Base-by-base conservation (phyloP, 53 echinoderm and acorn worm species). In the Crossaster papposus region DNA sequence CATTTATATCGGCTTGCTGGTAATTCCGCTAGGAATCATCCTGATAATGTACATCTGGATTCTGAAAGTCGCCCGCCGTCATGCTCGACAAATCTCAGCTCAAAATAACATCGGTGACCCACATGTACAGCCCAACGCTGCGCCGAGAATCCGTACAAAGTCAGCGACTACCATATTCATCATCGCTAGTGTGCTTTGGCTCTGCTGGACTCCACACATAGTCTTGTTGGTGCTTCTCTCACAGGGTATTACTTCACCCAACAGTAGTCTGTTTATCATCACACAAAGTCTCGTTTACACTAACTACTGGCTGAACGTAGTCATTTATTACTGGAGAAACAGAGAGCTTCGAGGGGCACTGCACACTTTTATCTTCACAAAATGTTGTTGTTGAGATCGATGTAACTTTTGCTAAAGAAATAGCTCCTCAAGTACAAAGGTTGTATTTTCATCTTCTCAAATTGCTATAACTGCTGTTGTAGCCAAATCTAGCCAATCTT, bases 311-410 rank as follows among this genome's bases (percentile, higher is more conserved):
- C 51, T 79, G 51, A 79, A 79, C 30, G 53, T 52, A 4, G 79
- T 79, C 79, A 79, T 79, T 52, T 79, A 79, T 36, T 79, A 79
- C 52, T 79, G 79, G 79, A 50, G 79, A 26, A 79, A 79, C 52
- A 79, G 79, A 53, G 51, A 79, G 52, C 79, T 79, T 22, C 51
- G 79, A 10, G 53, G 52, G 28, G 51, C 79, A 51, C 35, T 79
- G 52, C 79, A 52, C 14, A 24, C 24, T 52, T 22, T 79, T 9
- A 22, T 79, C 9, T 79, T 53, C 18, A 26, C 79, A 26, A 13
- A 23, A 6, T 26, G 53, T 51, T 33, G 44, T 44, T 44, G 44
- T 9, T 44, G 44, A 44, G 44, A 44, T 7, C 9, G 44, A 9
- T 44, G 44, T 44, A 5, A 44, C 9, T 44, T 44, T 44, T 5